These are phyloP conservation scores for Puffinus mauretanicus DNA, from an alignment of 2,113 vertebrate genomes.

Conservation along the genomic window DNA sequence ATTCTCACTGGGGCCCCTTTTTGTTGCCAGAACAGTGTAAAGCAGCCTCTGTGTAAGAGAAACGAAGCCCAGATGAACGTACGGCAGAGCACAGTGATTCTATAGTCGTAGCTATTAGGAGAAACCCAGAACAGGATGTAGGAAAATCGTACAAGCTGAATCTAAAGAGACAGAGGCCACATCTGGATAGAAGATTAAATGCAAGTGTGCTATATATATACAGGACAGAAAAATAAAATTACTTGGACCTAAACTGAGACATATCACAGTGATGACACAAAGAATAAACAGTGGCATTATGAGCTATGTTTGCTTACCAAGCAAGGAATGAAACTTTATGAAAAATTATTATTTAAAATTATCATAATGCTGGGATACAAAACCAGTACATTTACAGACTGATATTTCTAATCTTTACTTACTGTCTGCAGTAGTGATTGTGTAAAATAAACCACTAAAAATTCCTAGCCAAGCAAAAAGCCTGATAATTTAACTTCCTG, in stretches of 20 bases:
- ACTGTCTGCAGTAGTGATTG: background rate
- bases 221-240: slow-evolving; percentile 7
- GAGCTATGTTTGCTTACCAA: slow-evolving; percentile 21
- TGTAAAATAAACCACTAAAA: slow-evolving; percentile 47
- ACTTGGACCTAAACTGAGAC: slow-evolving; percentile 7
- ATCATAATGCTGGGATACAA: slow-evolving; percentile 10
- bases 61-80: background rate
- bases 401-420: slow-evolving; percentile 48
- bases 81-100: background rate
- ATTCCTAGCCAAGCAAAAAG: slow-evolving; percentile 47
- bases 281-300: background rate
- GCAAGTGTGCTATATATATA: background rate
- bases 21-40: background rate
- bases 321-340: background rate
- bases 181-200: slow-evolving; percentile 45
- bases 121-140: slow-evolving; percentile 62
- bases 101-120: background rate
- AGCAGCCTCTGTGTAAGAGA: background rate
- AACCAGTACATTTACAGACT: slow-evolving; percentile 1
- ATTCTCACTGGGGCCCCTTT: slow-evolving; percentile 14
- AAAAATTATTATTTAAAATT: slow-evolving; percentile 6
- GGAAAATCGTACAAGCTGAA: slow-evolving; percentile 9
- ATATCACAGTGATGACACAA: background rate
- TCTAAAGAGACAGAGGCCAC: slow-evolving; percentile 26
- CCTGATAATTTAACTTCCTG: slow-evolving; percentile 53